These are phyloP conservation scores for Amazona guildingii DNA, from an alignment of 2,113 vertebrate species.

Conservation along the genomic window DNA sequence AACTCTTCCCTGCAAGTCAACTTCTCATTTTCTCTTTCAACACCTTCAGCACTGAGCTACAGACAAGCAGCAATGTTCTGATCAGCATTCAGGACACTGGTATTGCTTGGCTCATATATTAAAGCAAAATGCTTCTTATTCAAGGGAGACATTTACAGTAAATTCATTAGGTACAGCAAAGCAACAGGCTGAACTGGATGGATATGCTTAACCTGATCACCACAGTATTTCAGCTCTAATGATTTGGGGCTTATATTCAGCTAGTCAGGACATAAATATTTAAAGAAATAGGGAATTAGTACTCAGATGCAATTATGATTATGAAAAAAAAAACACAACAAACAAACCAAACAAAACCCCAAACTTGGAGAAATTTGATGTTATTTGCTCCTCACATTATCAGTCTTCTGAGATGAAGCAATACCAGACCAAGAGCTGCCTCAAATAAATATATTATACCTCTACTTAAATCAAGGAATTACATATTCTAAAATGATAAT, in stretches of 20 bases:
- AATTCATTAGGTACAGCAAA: background rate
- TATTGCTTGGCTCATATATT: background rate
- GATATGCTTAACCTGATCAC: background rate
- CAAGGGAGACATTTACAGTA: background rate
- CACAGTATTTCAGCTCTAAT: background rate
- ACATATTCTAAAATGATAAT: background rate
- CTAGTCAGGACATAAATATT: background rate
- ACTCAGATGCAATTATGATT: conserved; percentile 21
- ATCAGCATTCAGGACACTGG: background rate
- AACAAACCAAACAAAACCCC: background rate
- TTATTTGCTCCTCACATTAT: conserved; percentile 44
- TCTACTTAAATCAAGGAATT: background rate
- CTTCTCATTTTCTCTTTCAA: background rate
- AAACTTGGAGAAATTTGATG: background rate
- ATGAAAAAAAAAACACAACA: rapidly evolving
- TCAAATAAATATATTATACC: background rate
- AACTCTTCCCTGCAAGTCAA: background rate
- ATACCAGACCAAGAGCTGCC: background rate
- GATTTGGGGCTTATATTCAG: background rate
- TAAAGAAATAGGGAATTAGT: background rate
- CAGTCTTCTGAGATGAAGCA: conserved; percentile 8
- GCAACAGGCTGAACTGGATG: background rate
- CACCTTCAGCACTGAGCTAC: background rate
- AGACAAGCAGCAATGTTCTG: background rate
- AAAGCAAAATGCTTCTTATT: background rate